A percentile compares a stretch with the other conserved stretches of the same genome.
phyloP scores from a whole-genome alignment of 1,140 invertebrate species.

The Nymphalis io region DNA sequence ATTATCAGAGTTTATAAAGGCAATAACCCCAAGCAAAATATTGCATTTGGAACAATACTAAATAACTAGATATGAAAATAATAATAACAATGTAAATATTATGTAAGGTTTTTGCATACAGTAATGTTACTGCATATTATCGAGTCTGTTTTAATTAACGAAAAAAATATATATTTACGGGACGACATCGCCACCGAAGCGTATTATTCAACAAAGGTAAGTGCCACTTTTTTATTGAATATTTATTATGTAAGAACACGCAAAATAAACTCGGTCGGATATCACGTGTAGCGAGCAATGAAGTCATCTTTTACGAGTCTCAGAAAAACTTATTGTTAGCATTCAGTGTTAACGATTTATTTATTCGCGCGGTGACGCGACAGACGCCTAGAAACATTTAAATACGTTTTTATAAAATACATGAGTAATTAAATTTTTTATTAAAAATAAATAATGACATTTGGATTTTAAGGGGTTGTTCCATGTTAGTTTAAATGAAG shows the following conservation, averaged over 20 bases:
- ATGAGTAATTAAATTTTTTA: neutral
- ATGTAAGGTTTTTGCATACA: neutral
- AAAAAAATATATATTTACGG: neutral
- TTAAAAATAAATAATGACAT: neutral
- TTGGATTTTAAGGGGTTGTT: too few relatives aligned
- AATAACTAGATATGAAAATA: too few relatives aligned
- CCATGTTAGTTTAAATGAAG: too few relatives aligned
- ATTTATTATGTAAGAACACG: conserved; percentile 16
- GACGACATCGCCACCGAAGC: neutral
- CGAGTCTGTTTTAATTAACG: neutral
- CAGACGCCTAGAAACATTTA: neutral
- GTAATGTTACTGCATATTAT: neutral
- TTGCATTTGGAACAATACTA: too few relatives aligned
- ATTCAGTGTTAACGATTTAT: neutral
- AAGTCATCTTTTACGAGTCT: conserved; percentile 18
- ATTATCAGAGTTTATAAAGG: too few relatives aligned
- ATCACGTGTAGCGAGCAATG: conserved; percentile 14
- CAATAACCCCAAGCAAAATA: too few relatives aligned
- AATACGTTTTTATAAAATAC: neutral
- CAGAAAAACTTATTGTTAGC: conserved; percentile 17
- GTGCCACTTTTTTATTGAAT: conserved; percentile 19
- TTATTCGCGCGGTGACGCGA: neutral
- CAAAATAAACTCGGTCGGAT: conserved; percentile 8
- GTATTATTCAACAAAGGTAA: conserved; percentile 31
- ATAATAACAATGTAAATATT: too few relatives aligned